These are phyloP conservation scores for Acanthaster planci DNA, from an alignment of 35 echinoderm and acorn worm genomes.

Conservation along the genomic window DNA sequence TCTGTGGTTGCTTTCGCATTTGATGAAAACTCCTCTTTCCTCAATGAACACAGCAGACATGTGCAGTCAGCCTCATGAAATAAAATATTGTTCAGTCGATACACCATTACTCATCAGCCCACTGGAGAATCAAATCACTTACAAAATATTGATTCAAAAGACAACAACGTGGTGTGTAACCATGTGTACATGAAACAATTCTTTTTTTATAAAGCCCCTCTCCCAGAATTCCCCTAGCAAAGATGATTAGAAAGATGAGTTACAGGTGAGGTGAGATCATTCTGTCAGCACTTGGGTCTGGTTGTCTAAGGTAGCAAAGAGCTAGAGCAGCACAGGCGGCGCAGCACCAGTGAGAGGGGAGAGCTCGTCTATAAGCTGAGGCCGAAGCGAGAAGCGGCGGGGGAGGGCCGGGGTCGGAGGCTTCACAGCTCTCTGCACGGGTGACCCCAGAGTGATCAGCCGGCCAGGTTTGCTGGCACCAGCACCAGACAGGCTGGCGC, in stretches of 20 bases:
- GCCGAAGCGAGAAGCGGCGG: too few species aligned
- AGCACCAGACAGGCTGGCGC: constrained; percentile 19
- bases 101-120: too few species aligned
- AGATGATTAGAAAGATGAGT: constrained; percentile 7
- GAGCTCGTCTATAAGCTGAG: too few species aligned
- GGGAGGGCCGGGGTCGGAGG: neutral
- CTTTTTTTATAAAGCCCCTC: neutral
- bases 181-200: neutral
- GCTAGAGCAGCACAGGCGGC: too few species aligned
- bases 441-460: constrained; percentile 29
- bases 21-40: too few species aligned
- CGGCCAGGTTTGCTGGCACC: constrained; percentile 29
- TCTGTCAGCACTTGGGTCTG: constrained; percentile 8
- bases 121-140: constrained; percentile 9
- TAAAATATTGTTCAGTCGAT: too few species aligned
- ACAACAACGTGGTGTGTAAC: neutral
- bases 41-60: too few species aligned
- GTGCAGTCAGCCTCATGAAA: too few species aligned
- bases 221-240: neutral
- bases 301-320: neutral
- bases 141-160: neutral
- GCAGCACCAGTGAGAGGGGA: too few species aligned
- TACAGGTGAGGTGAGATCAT: constrained; percentile 25
- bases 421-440: constrained; percentile 23
- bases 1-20: too few species aligned